Percentiles rank a stretch among this genome's conserved stretches.
These are phyloP conservation scores for Stenodema calcarata DNA, from an alignment of 2,888 invertebrate genomes.

Conservation along the genomic window DNA sequence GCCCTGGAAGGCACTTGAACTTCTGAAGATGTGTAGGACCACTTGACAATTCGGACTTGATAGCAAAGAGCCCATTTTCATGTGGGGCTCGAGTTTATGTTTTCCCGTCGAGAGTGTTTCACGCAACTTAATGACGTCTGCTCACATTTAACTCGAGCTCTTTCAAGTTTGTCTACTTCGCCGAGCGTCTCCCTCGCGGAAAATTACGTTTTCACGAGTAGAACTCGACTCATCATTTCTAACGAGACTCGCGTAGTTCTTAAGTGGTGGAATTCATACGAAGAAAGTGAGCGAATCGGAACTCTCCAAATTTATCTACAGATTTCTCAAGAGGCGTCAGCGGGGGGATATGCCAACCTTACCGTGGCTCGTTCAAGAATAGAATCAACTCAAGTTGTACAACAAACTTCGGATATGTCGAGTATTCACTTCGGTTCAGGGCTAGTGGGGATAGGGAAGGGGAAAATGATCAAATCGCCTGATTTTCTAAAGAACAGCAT, in stretches of 20 bases:
- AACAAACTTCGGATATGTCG: too few species aligned
- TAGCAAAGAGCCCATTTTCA: background rate
- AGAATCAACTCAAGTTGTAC: too few species aligned
- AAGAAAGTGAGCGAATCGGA: background rate
- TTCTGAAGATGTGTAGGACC: constrained; percentile 16
- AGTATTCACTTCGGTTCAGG: too few species aligned
- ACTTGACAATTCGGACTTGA: constrained; percentile 4
- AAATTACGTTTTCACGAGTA: background rate
- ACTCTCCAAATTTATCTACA: too few species aligned
- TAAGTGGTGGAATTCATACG: background rate
- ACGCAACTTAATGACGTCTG: background rate
- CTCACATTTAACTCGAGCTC: background rate
- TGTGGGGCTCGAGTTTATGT: background rate
- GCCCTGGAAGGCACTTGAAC: constrained; percentile 1
- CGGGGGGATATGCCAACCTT: too few species aligned
- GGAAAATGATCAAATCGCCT: too few species aligned
- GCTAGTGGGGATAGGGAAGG: too few species aligned
- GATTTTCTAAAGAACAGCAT: too few species aligned
- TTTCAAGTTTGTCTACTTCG: background rate
- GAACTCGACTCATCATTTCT: background rate
- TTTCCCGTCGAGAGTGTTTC: background rate
- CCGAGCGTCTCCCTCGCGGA: background rate
- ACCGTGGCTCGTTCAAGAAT: too few species aligned
- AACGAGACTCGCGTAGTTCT: background rate
- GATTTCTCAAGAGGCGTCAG: too few species aligned